Conservation (phyloP, 2,888 invertebrate species). For the Morpho helenor region DNA sequence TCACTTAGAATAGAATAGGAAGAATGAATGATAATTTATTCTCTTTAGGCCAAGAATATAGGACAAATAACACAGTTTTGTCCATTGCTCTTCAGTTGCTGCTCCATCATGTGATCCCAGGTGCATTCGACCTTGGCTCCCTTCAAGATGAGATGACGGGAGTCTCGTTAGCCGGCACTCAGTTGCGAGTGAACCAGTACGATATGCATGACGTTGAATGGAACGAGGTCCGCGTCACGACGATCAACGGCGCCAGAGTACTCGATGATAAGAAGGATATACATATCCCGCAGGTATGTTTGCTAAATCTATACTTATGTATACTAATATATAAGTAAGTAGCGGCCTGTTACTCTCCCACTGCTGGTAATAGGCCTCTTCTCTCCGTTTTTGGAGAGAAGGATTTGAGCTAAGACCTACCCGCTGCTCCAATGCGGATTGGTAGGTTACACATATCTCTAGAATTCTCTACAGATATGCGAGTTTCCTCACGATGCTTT, state of each 20-base stretch:
- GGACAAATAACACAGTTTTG: not conserved
- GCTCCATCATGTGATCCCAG: constrained; percentile 92
- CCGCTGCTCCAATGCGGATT: too few relatives aligned
- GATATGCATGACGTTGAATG: constrained; percentile 93
- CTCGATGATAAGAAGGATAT: constrained; percentile 90
- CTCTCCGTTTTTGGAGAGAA: too few relatives aligned
- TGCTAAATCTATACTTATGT: not conserved
- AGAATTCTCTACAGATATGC: too few relatives aligned
- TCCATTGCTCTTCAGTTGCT: constrained; percentile 79
- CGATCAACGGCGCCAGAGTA: constrained; percentile 91
- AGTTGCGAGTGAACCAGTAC: constrained; percentile 91
- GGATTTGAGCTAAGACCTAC: too few relatives aligned
- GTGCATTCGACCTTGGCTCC: constrained; percentile 87
- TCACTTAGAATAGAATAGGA: too few relatives aligned
- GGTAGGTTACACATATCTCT: too few relatives aligned
- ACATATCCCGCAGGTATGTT: constrained; percentile 86
- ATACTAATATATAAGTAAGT: too few relatives aligned
- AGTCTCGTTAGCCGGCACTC: constrained; percentile 92
- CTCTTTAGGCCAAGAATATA: too few relatives aligned
- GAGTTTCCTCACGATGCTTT: too few relatives aligned
- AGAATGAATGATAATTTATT: too few relatives aligned
- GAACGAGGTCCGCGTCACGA: constrained; percentile 91
- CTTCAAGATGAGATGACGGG: constrained; percentile 95
- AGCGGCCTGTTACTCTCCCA: too few relatives aligned
- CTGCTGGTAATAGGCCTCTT: not conserved